phyloP scores from a whole-genome alignment of 2,113 vertebrate species.

The Castor canadensis region DNA sequence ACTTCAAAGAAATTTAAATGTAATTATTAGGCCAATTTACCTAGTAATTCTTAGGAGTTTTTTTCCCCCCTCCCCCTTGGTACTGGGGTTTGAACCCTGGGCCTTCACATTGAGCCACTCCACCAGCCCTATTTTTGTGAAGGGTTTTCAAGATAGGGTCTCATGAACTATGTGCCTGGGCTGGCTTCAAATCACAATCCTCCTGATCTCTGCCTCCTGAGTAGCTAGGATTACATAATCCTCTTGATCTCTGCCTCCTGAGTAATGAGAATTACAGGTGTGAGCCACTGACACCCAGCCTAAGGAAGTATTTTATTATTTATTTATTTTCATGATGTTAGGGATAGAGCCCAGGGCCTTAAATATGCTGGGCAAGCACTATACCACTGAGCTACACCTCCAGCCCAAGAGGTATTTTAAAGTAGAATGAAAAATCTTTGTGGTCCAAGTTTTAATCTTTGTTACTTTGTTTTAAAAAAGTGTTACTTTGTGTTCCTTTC shows the following conservation, averaged over 20 bases:
- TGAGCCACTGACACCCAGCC: no score
- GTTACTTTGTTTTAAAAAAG: neutral
- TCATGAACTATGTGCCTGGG: no score
- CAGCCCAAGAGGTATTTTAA: neutral
- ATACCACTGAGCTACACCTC: neutral
- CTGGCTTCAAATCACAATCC: no score
- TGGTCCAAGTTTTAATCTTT: no score
- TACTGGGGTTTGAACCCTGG: no score
- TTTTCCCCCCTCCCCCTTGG: neutral
- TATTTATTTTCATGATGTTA: neutral
- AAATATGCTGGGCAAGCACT: neutral
- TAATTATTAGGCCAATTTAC: neutral
- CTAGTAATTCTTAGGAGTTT: neutral
- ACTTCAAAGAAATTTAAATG: slow-evolving; percentile 24
- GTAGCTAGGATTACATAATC: no score
- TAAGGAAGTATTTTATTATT: neutral
- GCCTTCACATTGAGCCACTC: no score
- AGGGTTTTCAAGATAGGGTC: no score
- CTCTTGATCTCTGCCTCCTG: no score
- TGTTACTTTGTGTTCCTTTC: slow-evolving; percentile 42
- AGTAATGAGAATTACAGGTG: no score
- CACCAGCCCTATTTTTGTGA: no score
- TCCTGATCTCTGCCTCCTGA: no score
- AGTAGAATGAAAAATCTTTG: neutral
- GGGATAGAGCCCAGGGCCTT: neutral